A percentile compares a stretch with the other conserved stretches of the same genome.
Conservation (phyloP, 37 sponge, comb jelly and placozoan species). For the Oopsacas minuta region DNA sequence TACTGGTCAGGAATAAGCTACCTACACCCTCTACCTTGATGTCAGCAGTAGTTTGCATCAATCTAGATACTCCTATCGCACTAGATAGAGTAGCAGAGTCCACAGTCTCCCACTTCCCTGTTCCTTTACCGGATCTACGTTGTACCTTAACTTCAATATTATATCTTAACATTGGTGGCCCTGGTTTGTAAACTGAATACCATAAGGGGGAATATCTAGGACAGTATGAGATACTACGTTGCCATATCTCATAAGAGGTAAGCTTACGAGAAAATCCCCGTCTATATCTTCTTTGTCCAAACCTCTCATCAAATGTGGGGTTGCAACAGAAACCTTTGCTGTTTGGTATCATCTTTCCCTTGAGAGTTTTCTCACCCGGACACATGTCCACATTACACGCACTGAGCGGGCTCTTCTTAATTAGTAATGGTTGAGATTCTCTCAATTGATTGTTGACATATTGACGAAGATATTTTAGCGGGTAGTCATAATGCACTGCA, state of each 20-base stretch:
- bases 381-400: background rate
- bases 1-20: background rate
- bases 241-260: background rate
- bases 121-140: background rate
- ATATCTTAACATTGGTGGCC: background rate
- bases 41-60: background rate
- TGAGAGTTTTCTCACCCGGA: background rate
- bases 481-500: background rate
- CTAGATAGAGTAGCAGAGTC: background rate
- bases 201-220: background rate
- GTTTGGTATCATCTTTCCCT: background rate
- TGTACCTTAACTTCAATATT: background rate
- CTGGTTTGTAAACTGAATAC: background rate
- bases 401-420: background rate
- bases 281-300: background rate
- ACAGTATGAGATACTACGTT: background rate
- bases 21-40: background rate
- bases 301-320: background rate
- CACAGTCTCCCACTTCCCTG: background rate
- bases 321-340: constrained; percentile 16
- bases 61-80: background rate
- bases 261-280: background rate
- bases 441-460: constrained; percentile 1
- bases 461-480: background rate
- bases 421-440: background rate